These are phyloP conservation scores for Nemoura dubitans DNA, from an alignment of 2,888 invertebrate genomes.

Conservation along the genomic window DNA sequence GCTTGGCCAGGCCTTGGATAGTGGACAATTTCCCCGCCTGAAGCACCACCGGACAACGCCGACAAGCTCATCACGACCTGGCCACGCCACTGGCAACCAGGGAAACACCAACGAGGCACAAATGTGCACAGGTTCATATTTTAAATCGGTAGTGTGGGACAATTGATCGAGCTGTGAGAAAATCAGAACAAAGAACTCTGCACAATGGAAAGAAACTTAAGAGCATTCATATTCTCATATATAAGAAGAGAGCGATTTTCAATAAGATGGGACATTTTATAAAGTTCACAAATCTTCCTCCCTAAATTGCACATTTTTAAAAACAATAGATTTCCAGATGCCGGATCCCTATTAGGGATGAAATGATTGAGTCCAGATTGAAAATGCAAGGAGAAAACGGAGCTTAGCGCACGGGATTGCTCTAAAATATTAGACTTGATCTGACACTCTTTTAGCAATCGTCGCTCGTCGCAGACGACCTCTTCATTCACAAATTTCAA, in stretches of 20 bases:
- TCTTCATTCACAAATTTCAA: slow-evolving; percentile 43
- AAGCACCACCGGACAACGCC: no score
- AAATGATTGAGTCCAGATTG: slow-evolving; percentile 44
- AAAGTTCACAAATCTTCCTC: slow-evolving; percentile 41
- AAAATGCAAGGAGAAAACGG: slow-evolving; percentile 25
- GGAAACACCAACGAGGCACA: neutral
- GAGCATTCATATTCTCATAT: slow-evolving; percentile 40
- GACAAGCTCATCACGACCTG: no score
- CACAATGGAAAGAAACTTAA: slow-evolving; percentile 44
- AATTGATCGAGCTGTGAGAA: neutral
- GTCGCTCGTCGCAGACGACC: neutral
- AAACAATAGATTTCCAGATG: slow-evolving; percentile 46
- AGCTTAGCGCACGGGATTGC: slow-evolving; percentile 21
- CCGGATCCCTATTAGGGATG: slow-evolving; percentile 38
- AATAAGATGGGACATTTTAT: slow-evolving; percentile 33
- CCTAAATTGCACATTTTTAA: slow-evolving; percentile 44
- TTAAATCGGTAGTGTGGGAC: slow-evolving; percentile 16
- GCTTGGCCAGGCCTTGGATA: no score
- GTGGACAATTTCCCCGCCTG: no score
- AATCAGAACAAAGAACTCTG: slow-evolving; percentile 42
- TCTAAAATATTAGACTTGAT: neutral
- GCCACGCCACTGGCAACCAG: no score
- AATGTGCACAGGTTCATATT: slow-evolving; percentile 26
- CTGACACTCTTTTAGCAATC: slow-evolving; percentile 1
- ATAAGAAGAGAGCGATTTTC: slow-evolving; percentile 34